Conservation (phyloP, 2,888 invertebrate genomes). For the Chalcis sispes region DNA sequence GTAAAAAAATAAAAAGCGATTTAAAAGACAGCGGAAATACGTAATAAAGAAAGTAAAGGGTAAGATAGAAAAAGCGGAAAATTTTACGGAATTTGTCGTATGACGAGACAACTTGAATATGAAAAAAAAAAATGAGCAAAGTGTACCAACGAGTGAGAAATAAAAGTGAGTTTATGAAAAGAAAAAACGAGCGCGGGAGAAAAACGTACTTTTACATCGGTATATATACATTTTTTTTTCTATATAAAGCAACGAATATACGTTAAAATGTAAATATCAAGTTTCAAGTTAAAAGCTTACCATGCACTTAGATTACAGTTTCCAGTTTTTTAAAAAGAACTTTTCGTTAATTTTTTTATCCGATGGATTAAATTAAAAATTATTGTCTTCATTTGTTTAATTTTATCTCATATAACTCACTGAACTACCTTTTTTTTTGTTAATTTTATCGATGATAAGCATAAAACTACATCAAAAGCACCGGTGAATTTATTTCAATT, state of each 20-base stretch:
- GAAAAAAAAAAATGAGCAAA: conserved; percentile 40
- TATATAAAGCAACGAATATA: conserved; percentile 5
- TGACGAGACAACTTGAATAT: conserved; percentile 40
- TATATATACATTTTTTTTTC: no score
- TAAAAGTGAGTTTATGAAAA: not conserved
- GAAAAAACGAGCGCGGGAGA: conserved; percentile 20
- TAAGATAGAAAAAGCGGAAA: conserved; percentile 9
- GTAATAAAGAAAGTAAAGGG: no score
- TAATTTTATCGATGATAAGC: no score
- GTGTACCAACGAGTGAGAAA: conserved; percentile 28
- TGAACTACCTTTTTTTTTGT: no score
- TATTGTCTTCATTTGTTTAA: no score
- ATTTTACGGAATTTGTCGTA: conserved; percentile 34
- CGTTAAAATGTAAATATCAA: not conserved
- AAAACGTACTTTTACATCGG: not conserved
- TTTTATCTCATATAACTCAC: no score
- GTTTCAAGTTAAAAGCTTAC: not conserved
- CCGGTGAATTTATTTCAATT: no score
- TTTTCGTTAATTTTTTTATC: not conserved
- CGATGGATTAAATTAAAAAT: no score
- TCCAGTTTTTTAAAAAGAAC: not conserved
- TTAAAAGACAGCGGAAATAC: no score
- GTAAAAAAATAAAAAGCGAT: no score
- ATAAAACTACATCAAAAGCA: no score
- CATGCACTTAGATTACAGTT: no score